These are phyloP conservation scores for Hapalemur alaotrensis DNA, from an alignment of 2,797 vertebrate species.

Conservation along the genomic window DNA sequence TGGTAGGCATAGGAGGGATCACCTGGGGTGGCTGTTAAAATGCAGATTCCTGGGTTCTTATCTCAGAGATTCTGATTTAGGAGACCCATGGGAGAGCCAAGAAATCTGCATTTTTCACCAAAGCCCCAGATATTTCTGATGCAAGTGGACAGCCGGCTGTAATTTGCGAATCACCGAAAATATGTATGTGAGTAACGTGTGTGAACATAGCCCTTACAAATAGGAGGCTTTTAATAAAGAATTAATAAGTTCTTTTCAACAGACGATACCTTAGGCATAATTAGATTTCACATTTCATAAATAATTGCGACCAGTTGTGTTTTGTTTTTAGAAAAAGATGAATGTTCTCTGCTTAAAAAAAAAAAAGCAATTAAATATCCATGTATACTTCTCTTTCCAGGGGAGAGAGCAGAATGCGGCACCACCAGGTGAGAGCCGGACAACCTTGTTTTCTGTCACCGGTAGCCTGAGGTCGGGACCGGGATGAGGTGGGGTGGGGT, in stretches of 20 bases:
- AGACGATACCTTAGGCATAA: rapidly evolving
- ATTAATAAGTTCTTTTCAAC: neutral
- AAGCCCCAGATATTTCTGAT: neutral
- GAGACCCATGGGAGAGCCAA: neutral
- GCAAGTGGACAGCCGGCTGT: neutral
- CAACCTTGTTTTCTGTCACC: neutral
- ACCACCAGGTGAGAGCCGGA: conserved; percentile 93
- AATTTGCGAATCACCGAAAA: neutral
- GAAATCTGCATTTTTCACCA: neutral
- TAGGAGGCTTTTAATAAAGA: neutral
- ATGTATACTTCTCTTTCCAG: conserved; percentile 84
- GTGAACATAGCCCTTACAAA: neutral
- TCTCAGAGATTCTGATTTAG: neutral
- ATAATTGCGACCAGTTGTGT: neutral
- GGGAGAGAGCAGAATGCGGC: conserved; percentile 96
- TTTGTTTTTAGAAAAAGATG: neutral
- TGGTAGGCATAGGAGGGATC: neutral
- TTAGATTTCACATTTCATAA: neutral
- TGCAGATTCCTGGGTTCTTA: neutral
- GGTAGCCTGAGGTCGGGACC: neutral
- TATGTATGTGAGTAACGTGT: neutral
- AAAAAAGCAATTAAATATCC: conserved; percentile 27
- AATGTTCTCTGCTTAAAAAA: neutral
- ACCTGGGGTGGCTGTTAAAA: neutral
- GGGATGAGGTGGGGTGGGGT: neutral